A percentile compares a stretch with the other conserved stretches of the same genome.
Conservation (phyloP, 2,888 invertebrate species). For the Acanthoscelides obtectus region DNA sequence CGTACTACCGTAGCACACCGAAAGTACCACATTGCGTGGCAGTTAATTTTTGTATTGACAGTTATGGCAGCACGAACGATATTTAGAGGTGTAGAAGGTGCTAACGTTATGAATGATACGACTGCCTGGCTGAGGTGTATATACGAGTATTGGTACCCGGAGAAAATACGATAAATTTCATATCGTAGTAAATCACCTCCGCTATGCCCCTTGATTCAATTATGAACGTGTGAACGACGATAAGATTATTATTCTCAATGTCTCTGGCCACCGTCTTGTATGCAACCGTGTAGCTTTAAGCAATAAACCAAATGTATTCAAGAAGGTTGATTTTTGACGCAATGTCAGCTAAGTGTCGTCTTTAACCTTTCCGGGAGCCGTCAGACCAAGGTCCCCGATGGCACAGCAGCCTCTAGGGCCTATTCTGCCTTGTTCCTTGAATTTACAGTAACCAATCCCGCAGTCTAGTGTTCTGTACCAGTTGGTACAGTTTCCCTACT, state of each 20-base stretch:
- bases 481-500: too few relatives aligned
- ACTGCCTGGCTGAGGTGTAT: not conserved
- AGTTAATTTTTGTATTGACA: slow-evolving; percentile 17
- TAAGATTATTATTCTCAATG: not conserved
- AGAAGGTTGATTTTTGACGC: too few relatives aligned
- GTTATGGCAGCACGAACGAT: slow-evolving; percentile 10
- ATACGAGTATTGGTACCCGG: not conserved
- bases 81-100: not conserved
- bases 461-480: too few relatives aligned
- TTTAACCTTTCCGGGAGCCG: too few relatives aligned
- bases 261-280: too few relatives aligned
- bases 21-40: not conserved
- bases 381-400: too few relatives aligned
- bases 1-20: slow-evolving; percentile 2
- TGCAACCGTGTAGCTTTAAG: too few relatives aligned
- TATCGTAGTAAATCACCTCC: not conserved
- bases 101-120: not conserved
- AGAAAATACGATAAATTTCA: not conserved
- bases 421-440: too few relatives aligned
- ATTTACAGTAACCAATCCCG: too few relatives aligned
- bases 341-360: too few relatives aligned
- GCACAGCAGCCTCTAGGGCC: too few relatives aligned
- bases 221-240: not conserved
- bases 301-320: too few relatives aligned
- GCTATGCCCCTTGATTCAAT: not conserved